Percentiles rank a stretch among this genome's conserved stretches.
Conservation (phyloP, 2,113 vertebrate species). For the Anoura caudifer region DNA sequence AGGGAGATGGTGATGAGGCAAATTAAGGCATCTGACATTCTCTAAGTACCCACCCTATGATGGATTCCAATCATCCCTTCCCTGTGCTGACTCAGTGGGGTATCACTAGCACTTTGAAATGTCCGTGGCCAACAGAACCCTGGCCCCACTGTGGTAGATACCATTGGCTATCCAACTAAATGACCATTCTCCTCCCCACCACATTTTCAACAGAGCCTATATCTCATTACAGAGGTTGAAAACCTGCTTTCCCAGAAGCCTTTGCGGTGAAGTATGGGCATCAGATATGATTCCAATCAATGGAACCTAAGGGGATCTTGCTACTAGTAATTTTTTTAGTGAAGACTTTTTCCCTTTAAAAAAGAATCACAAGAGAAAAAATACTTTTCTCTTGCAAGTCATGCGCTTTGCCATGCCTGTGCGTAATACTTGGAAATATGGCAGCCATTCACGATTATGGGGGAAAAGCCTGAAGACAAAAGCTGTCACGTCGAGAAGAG, state of each 20-base stretch:
- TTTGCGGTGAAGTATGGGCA: background rate
- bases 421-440: background rate
- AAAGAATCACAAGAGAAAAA: background rate
- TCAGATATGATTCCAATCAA: background rate
- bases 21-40: background rate
- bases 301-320: background rate
- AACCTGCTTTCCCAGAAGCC: background rate
- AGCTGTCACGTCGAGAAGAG: background rate
- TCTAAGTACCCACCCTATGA: background rate
- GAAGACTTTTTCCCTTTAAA: background rate
- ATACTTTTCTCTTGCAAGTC: background rate
- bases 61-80: background rate
- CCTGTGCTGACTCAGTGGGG: background rate
- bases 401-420: background rate
- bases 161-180: background rate
- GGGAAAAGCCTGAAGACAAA: background rate
- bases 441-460: background rate
- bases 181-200: background rate
- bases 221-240: background rate
- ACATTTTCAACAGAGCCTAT: background rate
- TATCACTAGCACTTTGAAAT: background rate
- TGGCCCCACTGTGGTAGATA: background rate
- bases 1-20: background rate
- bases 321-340: background rate
- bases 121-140: background rate